These are phyloP conservation scores for Hylia prasina DNA, from an alignment of 2,113 vertebrate species.

Conservation along the genomic window DNA sequence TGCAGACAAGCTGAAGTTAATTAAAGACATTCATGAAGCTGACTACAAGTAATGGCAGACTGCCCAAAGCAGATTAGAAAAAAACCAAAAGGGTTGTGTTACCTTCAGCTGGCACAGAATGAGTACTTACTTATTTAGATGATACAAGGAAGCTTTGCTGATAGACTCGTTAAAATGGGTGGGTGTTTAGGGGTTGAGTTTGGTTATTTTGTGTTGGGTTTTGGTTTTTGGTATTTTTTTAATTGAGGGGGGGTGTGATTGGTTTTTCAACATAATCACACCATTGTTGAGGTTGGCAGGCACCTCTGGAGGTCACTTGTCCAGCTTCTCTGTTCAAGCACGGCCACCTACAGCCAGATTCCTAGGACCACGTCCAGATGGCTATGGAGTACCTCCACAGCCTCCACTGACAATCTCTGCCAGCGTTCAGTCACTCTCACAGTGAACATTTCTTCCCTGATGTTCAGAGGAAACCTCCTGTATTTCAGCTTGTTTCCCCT, in stretches of 20 bases:
- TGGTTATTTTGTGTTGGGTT: background rate
- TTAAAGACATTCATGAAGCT: background rate
- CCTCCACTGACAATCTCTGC: background rate
- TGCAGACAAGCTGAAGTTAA: background rate
- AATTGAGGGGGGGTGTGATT: rapidly evolving
- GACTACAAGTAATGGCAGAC: background rate
- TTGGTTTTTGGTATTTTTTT: background rate
- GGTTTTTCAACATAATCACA: background rate
- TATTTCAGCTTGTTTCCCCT: background rate
- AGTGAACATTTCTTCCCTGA: background rate
- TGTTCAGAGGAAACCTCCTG: background rate
- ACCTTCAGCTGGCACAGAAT: background rate
- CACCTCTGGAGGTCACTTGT: background rate
- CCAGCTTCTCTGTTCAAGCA: background rate
- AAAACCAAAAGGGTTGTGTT: background rate
- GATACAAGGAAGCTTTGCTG: background rate
- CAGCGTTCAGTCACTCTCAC: background rate
- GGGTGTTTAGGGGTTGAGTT: background rate
- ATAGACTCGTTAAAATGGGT: background rate
- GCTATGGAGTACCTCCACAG: background rate
- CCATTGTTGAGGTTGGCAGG: background rate
- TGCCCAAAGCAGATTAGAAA: background rate
- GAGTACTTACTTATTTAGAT: background rate
- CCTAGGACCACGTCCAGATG: rapidly evolving
- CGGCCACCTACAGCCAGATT: background rate